Conservation (phyloP, 2,113 vertebrate species). For the Ageneiosus marmoratus region DNA sequence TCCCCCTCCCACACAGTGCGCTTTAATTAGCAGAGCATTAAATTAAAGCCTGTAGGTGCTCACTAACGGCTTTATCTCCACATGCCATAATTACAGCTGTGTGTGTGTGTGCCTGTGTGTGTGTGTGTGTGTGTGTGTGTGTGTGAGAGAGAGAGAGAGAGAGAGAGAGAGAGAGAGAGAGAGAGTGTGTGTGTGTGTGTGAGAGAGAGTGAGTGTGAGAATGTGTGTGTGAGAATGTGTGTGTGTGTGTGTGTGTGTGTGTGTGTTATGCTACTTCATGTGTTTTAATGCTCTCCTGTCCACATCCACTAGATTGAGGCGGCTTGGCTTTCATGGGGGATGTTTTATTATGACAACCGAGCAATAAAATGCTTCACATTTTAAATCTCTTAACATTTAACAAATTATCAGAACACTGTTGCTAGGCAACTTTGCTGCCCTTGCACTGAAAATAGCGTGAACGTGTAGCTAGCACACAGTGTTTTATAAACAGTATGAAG, state of each 20-base stretch:
- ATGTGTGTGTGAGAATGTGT: conserved; percentile 1
- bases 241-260: background rate
- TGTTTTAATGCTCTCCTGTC: background rate
- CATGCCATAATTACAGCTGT: conserved; percentile 16
- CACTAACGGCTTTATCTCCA: conserved; percentile 21
- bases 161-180: no score
- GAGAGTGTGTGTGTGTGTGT: background rate
- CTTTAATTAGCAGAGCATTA: conserved; percentile 38
- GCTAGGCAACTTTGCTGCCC: background rate
- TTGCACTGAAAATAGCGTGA: background rate
- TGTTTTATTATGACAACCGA: background rate
- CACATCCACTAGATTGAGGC: background rate
- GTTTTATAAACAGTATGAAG: background rate
- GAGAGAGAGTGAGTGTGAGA: no score
- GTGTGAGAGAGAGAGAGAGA: background rate
- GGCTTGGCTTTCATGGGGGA: background rate
- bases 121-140: conserved; percentile 1
- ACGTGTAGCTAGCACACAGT: background rate
- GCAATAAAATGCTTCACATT: background rate
- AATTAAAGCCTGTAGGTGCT: conserved; percentile 38
- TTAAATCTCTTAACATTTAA: background rate
- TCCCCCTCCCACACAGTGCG: background rate
- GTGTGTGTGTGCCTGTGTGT: conserved; percentile 7
- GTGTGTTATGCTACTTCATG: background rate
- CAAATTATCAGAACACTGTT: background rate